phyloP scores from a whole-genome alignment of 2,113 vertebrate species.

The Spheniscus mendiculus region DNA sequence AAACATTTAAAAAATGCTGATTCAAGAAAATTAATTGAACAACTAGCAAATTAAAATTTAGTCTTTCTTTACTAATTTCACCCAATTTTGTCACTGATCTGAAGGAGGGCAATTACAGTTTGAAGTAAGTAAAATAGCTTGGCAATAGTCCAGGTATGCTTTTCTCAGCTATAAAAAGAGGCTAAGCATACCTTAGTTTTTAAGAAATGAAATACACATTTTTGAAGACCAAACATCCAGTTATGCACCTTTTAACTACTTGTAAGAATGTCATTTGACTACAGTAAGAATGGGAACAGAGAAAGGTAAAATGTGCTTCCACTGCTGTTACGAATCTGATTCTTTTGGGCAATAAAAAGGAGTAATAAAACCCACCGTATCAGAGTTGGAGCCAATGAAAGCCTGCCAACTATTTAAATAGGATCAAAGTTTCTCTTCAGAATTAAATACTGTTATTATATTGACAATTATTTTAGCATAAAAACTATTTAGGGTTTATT shows the following conservation, averaged over 20 bases:
- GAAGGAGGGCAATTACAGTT: background rate
- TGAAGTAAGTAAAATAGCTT: background rate
- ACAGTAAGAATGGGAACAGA: background rate
- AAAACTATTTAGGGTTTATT: background rate
- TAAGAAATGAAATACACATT: background rate
- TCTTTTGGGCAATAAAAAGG: background rate
- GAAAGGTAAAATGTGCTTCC: background rate
- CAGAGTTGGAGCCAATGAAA: background rate
- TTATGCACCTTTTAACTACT: background rate
- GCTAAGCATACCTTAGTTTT: background rate
- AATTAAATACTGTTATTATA: background rate
- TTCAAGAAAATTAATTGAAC: background rate
- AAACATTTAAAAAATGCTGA: background rate
- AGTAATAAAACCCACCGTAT: background rate
- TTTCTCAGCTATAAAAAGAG: background rate
- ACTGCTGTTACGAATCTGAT: accelerated
- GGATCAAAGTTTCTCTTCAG: background rate
- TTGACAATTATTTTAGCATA: background rate
- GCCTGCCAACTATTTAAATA: background rate
- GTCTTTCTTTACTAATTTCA: background rate
- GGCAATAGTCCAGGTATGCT: background rate
- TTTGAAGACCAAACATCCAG: background rate
- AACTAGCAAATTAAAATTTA: background rate
- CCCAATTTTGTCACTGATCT: background rate
- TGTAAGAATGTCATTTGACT: background rate